Evolutionary conservation across 37 sponge, comb jelly and placozoan genomes (phyloP).

Genomic region (Geodia barretti): DNA sequence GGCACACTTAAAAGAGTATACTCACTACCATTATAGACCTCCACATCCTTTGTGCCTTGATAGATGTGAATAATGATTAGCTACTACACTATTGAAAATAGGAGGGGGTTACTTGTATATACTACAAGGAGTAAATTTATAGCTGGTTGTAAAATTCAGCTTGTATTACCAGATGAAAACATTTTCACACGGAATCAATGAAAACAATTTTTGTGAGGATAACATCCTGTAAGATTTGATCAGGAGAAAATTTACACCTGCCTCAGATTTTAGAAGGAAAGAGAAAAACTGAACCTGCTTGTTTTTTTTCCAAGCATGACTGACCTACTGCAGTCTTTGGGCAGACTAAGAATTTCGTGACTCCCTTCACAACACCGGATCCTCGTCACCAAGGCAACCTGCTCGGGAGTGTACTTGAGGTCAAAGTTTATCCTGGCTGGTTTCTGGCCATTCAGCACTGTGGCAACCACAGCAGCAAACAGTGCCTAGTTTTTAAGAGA

Average conservation of each 20-base stretch:
- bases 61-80: too few relatives aligned
- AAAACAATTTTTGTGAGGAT: too few relatives aligned
- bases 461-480: conserved; percentile 22
- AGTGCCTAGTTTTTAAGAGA: neutral
- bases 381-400: conserved; percentile 61
- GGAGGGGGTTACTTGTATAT: too few relatives aligned
- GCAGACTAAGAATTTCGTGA: conserved; percentile 74
- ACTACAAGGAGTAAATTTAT: too few relatives aligned
- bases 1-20: too few relatives aligned
- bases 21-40: neutral
- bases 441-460: conserved; percentile 11
- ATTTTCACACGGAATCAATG: too few relatives aligned
- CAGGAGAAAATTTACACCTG: neutral
- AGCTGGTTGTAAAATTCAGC: too few relatives aligned
- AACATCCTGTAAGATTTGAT: neutral
- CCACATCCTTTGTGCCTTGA: neutral
- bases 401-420: conserved; percentile 76
- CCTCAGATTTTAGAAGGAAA: neutral
- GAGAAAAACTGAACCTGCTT: neutral
- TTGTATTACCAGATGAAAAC: too few relatives aligned
- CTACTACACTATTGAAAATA: too few relatives aligned
- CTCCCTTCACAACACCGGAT: conserved; percentile 55
- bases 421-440: neutral
- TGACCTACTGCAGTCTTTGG: conserved; percentile 47
- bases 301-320: neutral